Conservation (phyloP, 2,888 invertebrate species). For the Blastobasis lacticolella region DNA sequence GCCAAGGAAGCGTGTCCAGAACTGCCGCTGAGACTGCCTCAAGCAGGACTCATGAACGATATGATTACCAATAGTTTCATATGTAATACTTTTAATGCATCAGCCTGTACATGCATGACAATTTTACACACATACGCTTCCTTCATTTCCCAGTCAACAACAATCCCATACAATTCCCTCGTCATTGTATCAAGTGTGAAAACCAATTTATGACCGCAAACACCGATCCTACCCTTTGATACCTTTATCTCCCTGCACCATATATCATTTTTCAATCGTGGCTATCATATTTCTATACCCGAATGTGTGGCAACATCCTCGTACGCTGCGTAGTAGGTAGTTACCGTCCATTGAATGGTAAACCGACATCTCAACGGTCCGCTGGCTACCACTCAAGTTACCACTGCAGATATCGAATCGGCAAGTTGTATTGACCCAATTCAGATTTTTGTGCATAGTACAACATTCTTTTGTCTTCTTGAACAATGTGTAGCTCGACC, state of each 20-base stretch:
- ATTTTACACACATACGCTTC: not conserved
- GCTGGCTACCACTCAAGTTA: conserved; percentile 2
- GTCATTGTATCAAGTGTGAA: not conserved
- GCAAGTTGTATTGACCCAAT: conserved; percentile 18
- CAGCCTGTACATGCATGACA: conserved; percentile 8
- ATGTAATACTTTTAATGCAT: not conserved
- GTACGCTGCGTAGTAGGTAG: conserved; percentile 1
- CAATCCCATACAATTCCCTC: not conserved
- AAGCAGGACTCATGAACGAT: too few relatives aligned
- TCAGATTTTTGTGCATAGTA: conserved; percentile 14
- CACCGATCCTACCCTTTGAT: not conserved
- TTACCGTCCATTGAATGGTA: conserved; percentile 32
- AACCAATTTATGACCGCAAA: not conserved
- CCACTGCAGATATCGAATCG: conserved; percentile 19
- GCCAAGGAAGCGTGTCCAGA: too few relatives aligned
- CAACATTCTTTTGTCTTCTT: conserved; percentile 11
- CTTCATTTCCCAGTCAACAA: not conserved
- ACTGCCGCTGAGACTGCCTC: too few relatives aligned
- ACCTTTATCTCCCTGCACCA: conserved; percentile 3
- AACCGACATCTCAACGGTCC: conserved; percentile 23
- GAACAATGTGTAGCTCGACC: conserved; percentile 4
- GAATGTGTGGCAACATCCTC: conserved; percentile 24
- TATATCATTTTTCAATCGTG: conserved; percentile 20
- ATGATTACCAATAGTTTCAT: not conserved
- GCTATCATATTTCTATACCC: conserved; percentile 23